Evolutionary conservation across 1,140 invertebrate species (phyloP).

Genomic region (Penaeus indicus): DNA sequence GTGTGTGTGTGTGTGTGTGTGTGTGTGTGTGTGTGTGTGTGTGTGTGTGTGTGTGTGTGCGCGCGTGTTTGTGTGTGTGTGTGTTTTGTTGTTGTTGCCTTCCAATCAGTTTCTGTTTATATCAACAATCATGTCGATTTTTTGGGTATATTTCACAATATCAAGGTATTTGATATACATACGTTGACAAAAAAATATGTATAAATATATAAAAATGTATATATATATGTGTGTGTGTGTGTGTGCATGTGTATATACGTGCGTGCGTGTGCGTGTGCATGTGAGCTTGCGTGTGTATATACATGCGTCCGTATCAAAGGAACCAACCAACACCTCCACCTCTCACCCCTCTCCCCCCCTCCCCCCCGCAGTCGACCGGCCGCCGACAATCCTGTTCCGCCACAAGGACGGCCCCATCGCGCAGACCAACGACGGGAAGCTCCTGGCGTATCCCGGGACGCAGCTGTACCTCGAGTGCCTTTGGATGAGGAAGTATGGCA

Average conservation of each 20-base stretch:
- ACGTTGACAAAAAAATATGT: slow-evolving; percentile 1
- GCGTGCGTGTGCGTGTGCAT: neutral
- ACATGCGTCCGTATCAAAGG: too few species aligned
- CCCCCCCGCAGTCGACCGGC: slow-evolving; percentile 80
- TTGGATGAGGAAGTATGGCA: slow-evolving; percentile 86
- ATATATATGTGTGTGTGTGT: neutral
- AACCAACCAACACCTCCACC: too few species aligned
- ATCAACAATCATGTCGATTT: too few species aligned
- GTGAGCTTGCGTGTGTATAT: neutral
- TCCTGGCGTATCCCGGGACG: slow-evolving; percentile 88
- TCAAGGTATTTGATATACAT: neutral
- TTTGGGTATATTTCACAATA: too few species aligned
- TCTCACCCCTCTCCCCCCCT: neutral
- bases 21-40: too few species aligned
- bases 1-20: too few species aligned
- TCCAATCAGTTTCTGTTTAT: too few species aligned
- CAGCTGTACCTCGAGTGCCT: slow-evolving; percentile 89
- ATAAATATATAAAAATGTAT: slow-evolving; percentile 34
- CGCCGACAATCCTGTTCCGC: slow-evolving; percentile 85
- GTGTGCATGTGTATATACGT: neutral
- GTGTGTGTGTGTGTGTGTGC: too few species aligned
- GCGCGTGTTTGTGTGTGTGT: too few species aligned
- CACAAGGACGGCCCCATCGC: slow-evolving; percentile 85
- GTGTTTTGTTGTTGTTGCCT: too few species aligned
- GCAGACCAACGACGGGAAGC: slow-evolving; percentile 85